These are phyloP conservation scores for Crocodylus rhombifer DNA, from an alignment of 2,797 vertebrate species.

Conservation along the genomic window DNA sequence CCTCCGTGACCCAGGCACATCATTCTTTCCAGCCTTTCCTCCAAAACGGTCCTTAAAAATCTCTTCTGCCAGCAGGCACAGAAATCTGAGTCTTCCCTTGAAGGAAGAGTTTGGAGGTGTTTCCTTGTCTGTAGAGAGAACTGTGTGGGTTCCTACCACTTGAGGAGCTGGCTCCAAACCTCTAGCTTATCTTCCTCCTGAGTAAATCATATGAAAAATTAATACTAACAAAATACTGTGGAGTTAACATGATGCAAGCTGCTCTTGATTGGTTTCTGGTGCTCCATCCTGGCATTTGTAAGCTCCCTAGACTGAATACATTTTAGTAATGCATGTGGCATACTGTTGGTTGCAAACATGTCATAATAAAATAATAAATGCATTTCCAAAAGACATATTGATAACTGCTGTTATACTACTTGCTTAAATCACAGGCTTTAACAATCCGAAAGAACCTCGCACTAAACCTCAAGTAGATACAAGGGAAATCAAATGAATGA, in stretches of 20 bases:
- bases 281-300: not conserved
- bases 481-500: not conserved
- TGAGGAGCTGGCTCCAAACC: not conserved
- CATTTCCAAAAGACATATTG: not conserved
- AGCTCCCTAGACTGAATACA: not conserved
- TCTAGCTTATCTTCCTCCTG: not conserved
- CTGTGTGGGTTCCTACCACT: too few species aligned
- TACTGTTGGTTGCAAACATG: not conserved
- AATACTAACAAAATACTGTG: not conserved
- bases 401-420: not conserved
- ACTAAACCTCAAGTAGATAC: not conserved
- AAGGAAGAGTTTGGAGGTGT: not conserved
- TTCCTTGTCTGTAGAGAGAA: too few species aligned
- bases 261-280: not conserved
- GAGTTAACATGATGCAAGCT: not conserved
- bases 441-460: not conserved
- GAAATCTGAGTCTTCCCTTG: not conserved
- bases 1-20: not conserved
- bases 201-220: not conserved
- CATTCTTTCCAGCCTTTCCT: not conserved
- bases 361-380: not conserved
- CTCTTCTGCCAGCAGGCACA: not conserved
- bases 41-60: not conserved
- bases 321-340: slow-evolving; percentile 8
- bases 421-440: not conserved